Conservation (phyloP, 2,113 vertebrate genomes). For the Tychaedon coryphoeus region DNA sequence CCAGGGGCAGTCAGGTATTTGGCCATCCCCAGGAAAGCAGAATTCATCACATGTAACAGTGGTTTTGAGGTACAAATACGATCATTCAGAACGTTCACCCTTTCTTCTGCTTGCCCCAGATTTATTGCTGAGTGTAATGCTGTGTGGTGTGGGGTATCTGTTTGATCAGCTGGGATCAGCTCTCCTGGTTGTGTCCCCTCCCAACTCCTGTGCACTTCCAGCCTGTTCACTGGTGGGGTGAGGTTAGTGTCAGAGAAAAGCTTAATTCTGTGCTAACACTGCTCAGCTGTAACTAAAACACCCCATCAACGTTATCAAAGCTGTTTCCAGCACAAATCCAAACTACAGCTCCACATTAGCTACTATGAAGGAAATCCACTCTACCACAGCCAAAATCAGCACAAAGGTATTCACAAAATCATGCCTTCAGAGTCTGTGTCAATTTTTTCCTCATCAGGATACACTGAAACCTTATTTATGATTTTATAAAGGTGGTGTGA, state of each 20-base stretch:
- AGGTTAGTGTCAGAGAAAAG: not conserved
- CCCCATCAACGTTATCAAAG: not conserved
- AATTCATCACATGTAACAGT: not conserved
- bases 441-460: constrained; percentile 13
- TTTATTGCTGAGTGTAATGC: not conserved
- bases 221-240: fast-evolving
- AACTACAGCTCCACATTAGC: not conserved
- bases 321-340: not conserved
- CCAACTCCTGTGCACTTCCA: not conserved
- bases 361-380: not conserved
- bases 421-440: not conserved
- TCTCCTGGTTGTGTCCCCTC: not conserved
- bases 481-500: not conserved
- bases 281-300: not conserved
- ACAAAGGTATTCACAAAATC: not conserved
- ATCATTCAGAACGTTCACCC: not conserved
- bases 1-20: not conserved
- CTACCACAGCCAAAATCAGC: not conserved
- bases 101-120: not conserved
- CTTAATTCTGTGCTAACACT: not conserved
- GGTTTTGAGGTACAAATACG: not conserved
- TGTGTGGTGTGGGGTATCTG: fast-evolving
- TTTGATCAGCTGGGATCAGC: not conserved
- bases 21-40: fast-evolving
- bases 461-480: not conserved